phyloP scores from a whole-genome alignment of 2,888 invertebrate genomes.

The Nomada ferruginata region DNA sequence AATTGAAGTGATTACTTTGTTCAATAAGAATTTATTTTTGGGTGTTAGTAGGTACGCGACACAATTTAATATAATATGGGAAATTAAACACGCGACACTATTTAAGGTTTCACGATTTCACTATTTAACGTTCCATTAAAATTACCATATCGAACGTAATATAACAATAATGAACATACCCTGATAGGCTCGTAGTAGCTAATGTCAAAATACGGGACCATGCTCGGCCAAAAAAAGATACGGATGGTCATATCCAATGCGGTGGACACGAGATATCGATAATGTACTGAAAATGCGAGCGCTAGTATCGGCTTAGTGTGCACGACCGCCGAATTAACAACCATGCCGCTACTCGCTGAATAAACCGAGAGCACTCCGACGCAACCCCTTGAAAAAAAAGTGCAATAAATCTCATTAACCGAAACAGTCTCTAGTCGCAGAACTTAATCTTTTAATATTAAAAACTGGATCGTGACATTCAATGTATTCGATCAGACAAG shows the following conservation, averaged over 20 bases:
- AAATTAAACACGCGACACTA: no score
- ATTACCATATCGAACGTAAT: no score
- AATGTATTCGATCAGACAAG: background rate
- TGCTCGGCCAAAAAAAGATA: constrained; percentile 65
- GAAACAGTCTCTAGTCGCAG: background rate
- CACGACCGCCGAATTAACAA: background rate
- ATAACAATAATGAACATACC: constrained; percentile 51
- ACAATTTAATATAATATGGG: no score
- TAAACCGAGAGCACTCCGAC: constrained; percentile 20
- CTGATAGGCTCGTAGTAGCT: constrained; percentile 61
- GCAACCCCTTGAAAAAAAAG: constrained; percentile 69
- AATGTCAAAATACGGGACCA: constrained; percentile 56
- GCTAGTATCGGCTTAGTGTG: constrained; percentile 44
- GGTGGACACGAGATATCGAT: constrained; percentile 69
- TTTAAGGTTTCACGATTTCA: no score
- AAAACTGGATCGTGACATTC: background rate
- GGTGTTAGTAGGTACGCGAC: no score
- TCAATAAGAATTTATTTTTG: no score
- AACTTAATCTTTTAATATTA: background rate
- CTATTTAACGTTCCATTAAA: no score
- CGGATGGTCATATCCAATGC: constrained; percentile 58
- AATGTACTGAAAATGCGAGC: constrained; percentile 71
- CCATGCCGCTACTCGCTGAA: background rate
- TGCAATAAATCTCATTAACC: background rate
- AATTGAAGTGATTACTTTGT: no score